These are phyloP conservation scores for Pinctada fucata DNA, from an alignment of 2,888 invertebrate species.

Conservation along the genomic window DNA sequence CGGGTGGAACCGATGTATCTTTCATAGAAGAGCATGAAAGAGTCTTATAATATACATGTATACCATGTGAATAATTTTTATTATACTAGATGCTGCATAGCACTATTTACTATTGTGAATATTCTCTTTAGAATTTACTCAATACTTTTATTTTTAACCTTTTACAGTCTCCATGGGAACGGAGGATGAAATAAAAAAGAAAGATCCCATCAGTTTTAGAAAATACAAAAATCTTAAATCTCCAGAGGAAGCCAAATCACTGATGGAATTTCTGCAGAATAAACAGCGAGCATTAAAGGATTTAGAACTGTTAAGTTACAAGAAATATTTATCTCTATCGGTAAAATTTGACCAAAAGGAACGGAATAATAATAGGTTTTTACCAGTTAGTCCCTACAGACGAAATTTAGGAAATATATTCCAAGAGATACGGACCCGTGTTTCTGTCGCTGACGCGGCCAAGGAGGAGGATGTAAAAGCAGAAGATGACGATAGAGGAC, in stretches of 20 bases:
- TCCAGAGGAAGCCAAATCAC: conserved; percentile 44
- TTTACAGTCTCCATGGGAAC: conserved; percentile 47
- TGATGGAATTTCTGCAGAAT: conserved; percentile 44
- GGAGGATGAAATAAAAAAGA: conserved; percentile 46
- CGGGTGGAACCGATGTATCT: too few relatives aligned
- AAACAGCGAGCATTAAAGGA: conserved; percentile 51
- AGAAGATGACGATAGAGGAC: neutral
- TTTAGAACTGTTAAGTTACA: conserved; percentile 55
- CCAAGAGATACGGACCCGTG: neutral
- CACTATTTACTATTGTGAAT: neutral
- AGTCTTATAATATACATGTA: too few relatives aligned
- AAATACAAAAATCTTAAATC: conserved; percentile 51
- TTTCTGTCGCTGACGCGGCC: neutral
- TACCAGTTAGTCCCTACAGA: neutral
- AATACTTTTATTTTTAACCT: conserved; percentile 3
- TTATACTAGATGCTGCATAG: too few relatives aligned
- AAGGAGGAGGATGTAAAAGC: neutral
- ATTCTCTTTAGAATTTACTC: neutral
- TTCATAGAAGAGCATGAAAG: too few relatives aligned
- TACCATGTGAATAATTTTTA: too few relatives aligned
- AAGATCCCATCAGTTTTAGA: conserved; percentile 53
- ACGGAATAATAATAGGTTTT: neutral
- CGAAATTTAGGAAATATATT: conserved; percentile 12
- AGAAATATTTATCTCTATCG: conserved; percentile 24
- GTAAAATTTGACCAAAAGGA: neutral